phyloP scores from a whole-genome alignment of 2,113 vertebrate genomes.

The Stictonetta naevosa region DNA sequence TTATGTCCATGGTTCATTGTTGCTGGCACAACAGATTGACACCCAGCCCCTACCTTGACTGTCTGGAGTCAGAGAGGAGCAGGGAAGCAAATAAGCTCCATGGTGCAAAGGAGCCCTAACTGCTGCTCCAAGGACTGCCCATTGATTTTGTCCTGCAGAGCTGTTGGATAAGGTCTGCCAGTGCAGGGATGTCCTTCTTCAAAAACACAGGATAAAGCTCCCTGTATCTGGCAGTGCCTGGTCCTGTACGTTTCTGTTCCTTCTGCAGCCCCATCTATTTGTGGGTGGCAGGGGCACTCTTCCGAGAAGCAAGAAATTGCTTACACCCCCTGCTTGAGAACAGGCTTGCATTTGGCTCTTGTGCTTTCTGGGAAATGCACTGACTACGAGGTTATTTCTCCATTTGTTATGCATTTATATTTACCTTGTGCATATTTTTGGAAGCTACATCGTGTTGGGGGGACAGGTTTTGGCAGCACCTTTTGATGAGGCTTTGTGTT shows the following conservation, averaged over 20 bases:
- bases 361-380: not conserved
- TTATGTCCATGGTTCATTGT: not conserved
- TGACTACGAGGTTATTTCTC: not conserved
- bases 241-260: not conserved
- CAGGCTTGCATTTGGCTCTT: not conserved
- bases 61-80: not conserved
- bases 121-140: not conserved
- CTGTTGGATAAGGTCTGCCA: not conserved
- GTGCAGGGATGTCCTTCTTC: too few species aligned
- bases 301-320: accelerated
- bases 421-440: not conserved
- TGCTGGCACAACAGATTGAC: not conserved
- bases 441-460: not conserved
- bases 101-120: not conserved
- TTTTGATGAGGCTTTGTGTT: not conserved
- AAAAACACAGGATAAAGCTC: not conserved
- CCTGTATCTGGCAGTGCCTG: not conserved
- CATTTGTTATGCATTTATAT: not conserved
- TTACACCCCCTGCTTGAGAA: not conserved
- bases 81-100: not conserved
- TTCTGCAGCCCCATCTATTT: not conserved
- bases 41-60: not conserved
- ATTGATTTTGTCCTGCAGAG: not conserved
- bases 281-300: not conserved
- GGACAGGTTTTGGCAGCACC: not conserved